Evolutionary conservation across 2,113 vertebrate genomes (phyloP).

Genomic region (Pseudorhombus dupliciocellatus): DNA sequence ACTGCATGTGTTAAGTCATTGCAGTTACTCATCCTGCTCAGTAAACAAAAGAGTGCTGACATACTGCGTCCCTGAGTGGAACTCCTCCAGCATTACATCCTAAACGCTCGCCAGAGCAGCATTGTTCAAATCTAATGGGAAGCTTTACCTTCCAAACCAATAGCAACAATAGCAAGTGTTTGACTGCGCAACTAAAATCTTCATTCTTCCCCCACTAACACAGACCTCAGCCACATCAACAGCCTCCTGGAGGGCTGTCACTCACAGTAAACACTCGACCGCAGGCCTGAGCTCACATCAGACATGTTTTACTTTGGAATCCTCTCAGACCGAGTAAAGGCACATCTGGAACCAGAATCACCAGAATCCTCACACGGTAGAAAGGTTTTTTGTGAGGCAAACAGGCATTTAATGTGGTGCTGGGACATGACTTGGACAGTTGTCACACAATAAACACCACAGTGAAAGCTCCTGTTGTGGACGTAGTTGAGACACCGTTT

Average conservation of each 20-base stretch:
- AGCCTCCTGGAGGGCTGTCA: constrained; percentile 17
- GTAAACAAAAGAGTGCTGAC: constrained; percentile 8
- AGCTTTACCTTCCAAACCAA: constrained; percentile 13
- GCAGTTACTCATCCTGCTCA: not conserved
- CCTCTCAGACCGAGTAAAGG: constrained; percentile 14
- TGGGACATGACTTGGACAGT: constrained; percentile 5
- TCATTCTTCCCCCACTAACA: constrained; percentile 11
- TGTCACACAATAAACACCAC: constrained; percentile 10
- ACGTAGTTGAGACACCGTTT: not conserved
- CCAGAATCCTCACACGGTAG: constrained; percentile 9
- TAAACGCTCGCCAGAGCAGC: not conserved
- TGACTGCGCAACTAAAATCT: constrained; percentile 7
- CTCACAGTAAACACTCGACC: constrained; percentile 31
- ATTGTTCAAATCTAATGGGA: constrained; percentile 2
- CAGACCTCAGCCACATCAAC: constrained; percentile 8
- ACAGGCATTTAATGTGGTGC: constrained; percentile 12
- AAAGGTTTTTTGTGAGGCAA: constrained; percentile 4
- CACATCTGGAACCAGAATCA: constrained; percentile 3
- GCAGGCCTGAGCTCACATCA: constrained; percentile 3
- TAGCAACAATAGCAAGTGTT: constrained; percentile 9
- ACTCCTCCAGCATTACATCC: constrained; percentile 5
- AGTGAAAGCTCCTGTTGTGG: not conserved
- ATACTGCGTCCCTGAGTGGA: not conserved
- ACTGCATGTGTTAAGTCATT: not conserved
- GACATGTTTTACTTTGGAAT: constrained; percentile 22